Conservation (phyloP, 2,888 invertebrate species). For the Drosophila picticornis region DNA sequence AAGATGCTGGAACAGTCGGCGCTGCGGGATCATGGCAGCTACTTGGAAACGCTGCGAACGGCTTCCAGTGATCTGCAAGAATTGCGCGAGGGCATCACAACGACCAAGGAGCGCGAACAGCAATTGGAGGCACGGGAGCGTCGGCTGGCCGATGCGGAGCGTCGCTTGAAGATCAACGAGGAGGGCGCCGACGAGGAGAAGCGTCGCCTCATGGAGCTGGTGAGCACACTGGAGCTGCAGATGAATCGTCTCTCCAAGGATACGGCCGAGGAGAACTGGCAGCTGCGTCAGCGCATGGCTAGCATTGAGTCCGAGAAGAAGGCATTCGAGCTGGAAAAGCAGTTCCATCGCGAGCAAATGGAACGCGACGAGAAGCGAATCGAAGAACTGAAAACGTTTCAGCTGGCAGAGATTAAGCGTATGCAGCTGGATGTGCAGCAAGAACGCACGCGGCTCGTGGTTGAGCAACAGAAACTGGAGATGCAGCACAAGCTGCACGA, state of each 20-base stretch:
- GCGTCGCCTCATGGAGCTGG: slow-evolving; percentile 83
- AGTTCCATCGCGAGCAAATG: slow-evolving; percentile 82
- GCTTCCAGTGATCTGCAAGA: slow-evolving; percentile 83
- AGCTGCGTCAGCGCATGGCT: slow-evolving; percentile 83
- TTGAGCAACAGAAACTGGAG: slow-evolving; percentile 82
- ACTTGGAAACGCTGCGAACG: slow-evolving; percentile 81
- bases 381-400: slow-evolving; percentile 82
- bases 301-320: slow-evolving; percentile 83
- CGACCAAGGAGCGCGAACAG: slow-evolving; percentile 78
- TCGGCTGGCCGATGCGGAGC: slow-evolving; percentile 80
- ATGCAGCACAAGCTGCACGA: slow-evolving; percentile 76
- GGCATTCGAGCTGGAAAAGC: slow-evolving; percentile 83
- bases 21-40: slow-evolving; percentile 84
- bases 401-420: slow-evolving; percentile 80
- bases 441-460: slow-evolving; percentile 76
- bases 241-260: slow-evolving; percentile 81
- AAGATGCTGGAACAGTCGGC: slow-evolving; percentile 83
- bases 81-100: slow-evolving; percentile 79
- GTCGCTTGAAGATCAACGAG: slow-evolving; percentile 78
- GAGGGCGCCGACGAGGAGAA: slow-evolving; percentile 81
- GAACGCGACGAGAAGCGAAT: slow-evolving; percentile 83
- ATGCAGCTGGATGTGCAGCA: slow-evolving; percentile 80
- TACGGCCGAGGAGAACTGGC: slow-evolving; percentile 84
- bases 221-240: slow-evolving; percentile 83
- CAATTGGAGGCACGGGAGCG: slow-evolving; percentile 80